phyloP scores from a whole-genome alignment of 1,140 invertebrate species.

The Potamilus streckersoni region DNA sequence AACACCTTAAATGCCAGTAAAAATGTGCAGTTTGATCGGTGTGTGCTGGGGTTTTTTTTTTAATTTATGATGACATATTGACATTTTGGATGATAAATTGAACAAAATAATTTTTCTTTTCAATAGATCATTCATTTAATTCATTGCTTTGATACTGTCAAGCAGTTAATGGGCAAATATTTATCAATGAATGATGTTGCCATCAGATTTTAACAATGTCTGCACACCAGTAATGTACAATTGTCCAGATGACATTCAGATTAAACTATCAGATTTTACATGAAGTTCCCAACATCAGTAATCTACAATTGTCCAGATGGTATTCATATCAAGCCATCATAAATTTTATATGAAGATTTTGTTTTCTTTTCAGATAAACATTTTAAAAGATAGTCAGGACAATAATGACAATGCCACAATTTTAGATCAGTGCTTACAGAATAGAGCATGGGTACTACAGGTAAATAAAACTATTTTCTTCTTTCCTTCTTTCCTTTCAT shows the following conservation, averaged over 20 bases:
- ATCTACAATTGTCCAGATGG: neutral
- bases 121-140: too few species aligned
- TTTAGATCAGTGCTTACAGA: constrained; percentile 62
- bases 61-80: too few species aligned
- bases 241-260: too few species aligned
- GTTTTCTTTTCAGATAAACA: constrained; percentile 48
- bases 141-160: neutral
- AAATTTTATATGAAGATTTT: neutral
- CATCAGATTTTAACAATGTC: neutral
- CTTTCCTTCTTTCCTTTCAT: too few species aligned
- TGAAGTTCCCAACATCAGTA: neutral
- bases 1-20: too few species aligned
- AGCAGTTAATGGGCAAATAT: neutral
- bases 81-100: too few species aligned
- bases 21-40: too few species aligned
- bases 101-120: too few species aligned
- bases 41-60: too few species aligned
- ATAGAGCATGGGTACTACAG: constrained; percentile 62
- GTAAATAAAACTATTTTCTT: constrained; percentile 32
- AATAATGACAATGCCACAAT: constrained; percentile 52
- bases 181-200: neutral
- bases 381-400: constrained; percentile 50
- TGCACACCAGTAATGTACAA: too few species aligned
- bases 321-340: neutral
- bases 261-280: too few species aligned